Evolutionary conservation across 2,888 invertebrate species (phyloP).

Genomic region (Osmoderma eremita): DNA sequence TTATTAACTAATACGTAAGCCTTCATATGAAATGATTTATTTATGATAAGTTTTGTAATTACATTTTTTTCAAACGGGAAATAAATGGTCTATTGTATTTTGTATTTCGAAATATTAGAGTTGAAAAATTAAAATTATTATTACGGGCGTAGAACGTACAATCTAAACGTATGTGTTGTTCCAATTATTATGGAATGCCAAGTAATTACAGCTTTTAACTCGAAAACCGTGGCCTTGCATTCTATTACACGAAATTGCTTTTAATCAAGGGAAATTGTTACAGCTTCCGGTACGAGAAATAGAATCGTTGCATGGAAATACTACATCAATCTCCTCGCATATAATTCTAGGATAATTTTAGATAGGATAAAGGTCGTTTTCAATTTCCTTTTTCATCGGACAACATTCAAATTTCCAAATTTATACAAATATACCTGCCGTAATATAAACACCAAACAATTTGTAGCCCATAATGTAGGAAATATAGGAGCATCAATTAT

Average conservation of each 20-base stretch:
- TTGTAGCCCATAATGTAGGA: background rate
- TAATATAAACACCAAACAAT: background rate
- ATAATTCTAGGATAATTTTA: too few species aligned
- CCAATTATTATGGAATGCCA: slow-evolving; percentile 25
- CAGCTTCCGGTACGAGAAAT: slow-evolving; percentile 12
- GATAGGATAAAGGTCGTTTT: too few species aligned
- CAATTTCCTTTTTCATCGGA: too few species aligned
- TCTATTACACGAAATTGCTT: slow-evolving; percentile 32
- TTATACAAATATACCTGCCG: too few species aligned
- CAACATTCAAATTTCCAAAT: too few species aligned
- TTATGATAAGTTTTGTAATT: slow-evolving; percentile 24
- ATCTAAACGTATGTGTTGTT: slow-evolving; percentile 14
- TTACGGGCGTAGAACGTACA: background rate
- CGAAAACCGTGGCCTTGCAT: slow-evolving; percentile 32
- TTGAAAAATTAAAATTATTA: slow-evolving; percentile 21
- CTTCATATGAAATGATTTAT: slow-evolving; percentile 21
- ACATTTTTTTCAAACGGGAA: slow-evolving; percentile 13
- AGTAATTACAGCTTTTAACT: slow-evolving; percentile 24
- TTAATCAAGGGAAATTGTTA: slow-evolving; percentile 29
- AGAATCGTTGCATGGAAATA: too few species aligned
- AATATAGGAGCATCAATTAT: background rate
- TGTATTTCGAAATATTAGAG: slow-evolving; percentile 16
- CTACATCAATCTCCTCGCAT: too few species aligned
- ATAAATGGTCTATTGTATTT: slow-evolving; percentile 27
- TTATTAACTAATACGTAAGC: slow-evolving; percentile 17